phyloP scores from a whole-genome alignment of 1,140 invertebrate genomes.

The Piezodorus guildinii region DNA sequence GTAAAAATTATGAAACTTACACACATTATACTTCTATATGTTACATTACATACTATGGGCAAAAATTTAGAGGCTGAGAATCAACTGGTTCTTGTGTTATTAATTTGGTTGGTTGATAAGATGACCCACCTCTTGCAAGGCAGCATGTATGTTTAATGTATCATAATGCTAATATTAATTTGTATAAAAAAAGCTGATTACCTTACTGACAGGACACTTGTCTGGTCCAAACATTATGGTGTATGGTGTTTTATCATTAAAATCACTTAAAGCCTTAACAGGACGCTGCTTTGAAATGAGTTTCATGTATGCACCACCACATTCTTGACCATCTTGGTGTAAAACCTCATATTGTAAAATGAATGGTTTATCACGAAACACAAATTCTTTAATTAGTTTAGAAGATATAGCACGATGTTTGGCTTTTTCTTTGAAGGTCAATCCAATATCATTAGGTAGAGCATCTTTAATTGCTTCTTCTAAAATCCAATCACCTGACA shows the following conservation, averaged over 20 bases:
- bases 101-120: no score
- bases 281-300: conserved; percentile 58
- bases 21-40: no score
- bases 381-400: conserved; percentile 67
- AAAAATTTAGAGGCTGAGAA: no score
- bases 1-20: no score
- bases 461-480: conserved; percentile 64
- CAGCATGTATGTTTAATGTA: no score
- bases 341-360: conserved; percentile 90
- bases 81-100: no score
- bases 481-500: conserved; percentile 55
- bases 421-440: conserved; percentile 89
- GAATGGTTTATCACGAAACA: conserved; percentile 76
- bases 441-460: conserved; percentile 70
- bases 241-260: conserved; percentile 93
- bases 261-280: conserved; percentile 62
- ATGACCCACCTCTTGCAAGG: no score
- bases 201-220: conserved; percentile 66
- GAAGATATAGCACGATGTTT: conserved; percentile 90
- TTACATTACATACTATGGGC: no score
- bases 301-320: conserved; percentile 96
- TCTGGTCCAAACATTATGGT: conserved; percentile 99
- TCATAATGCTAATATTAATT: no score
- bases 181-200: no score
- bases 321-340: conserved; percentile 91